Conservation (phyloP, 1,140 invertebrate genomes). For the Triops longicaudatus region DNA sequence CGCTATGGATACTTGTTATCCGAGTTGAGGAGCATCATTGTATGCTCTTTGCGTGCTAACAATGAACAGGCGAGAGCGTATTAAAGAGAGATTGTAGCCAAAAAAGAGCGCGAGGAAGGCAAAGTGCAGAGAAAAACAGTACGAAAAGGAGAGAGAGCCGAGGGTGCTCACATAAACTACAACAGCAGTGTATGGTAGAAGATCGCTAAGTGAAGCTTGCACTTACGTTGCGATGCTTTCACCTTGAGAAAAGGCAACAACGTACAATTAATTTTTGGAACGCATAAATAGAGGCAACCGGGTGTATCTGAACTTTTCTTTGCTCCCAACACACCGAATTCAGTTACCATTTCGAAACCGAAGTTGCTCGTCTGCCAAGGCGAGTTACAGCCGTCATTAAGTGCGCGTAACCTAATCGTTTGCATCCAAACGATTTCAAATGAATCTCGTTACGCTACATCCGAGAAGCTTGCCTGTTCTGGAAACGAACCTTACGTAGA, state of each 20-base stretch:
- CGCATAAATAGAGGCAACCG: neutral
- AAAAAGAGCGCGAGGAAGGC: no score
- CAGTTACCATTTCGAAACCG: neutral
- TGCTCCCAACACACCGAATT: neutral
- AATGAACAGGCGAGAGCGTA: neutral
- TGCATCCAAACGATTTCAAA: conserved; percentile 8
- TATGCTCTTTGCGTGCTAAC: neutral
- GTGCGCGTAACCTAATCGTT: neutral
- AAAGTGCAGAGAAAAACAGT: neutral
- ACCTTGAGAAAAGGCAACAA: neutral
- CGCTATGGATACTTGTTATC: neutral
- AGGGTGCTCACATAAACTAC: conserved; percentile 1
- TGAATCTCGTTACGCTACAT: neutral
- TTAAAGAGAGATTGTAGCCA: no score
- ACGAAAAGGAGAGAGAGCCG: neutral
- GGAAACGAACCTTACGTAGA: no score
- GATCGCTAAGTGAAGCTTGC: neutral
- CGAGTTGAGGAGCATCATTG: neutral
- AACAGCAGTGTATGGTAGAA: neutral
- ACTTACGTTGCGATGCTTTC: neutral
- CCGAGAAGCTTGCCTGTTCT: no score
- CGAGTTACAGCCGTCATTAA: neutral
- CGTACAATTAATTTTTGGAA: neutral
- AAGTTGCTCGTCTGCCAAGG: neutral
- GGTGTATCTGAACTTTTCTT: neutral